Percentiles rank a stretch among this genome's conserved stretches.
These are phyloP conservation scores for Ursus arctos DNA, from an alignment of 2,113 vertebrate species.

Conservation along the genomic window DNA sequence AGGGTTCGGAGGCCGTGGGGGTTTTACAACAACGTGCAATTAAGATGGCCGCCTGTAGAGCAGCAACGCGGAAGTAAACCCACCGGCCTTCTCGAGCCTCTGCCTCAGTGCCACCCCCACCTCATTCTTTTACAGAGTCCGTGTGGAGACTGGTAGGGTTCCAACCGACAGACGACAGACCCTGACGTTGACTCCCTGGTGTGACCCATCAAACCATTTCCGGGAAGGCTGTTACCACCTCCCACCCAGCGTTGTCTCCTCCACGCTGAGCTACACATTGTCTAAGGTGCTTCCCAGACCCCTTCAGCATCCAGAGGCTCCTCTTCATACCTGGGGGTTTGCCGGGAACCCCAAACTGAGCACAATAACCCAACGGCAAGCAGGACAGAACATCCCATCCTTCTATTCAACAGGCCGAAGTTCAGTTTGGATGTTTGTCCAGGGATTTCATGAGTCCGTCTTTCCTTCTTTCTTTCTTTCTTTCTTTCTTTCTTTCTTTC, in stretches of 20 bases:
- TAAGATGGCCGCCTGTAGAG: fast-evolving
- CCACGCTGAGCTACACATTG: too few species aligned
- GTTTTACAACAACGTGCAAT: fast-evolving
- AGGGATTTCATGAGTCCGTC: too few species aligned
- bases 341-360: background rate
- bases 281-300: background rate
- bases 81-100: background rate
- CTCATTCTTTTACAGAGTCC: background rate
- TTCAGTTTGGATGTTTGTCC: background rate
- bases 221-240: background rate
- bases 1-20: background rate
- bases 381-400: fast-evolving
- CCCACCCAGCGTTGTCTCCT: background rate
- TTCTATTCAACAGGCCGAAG: background rate
- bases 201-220: background rate
- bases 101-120: background rate
- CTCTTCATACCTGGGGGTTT: background rate
- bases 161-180: background rate
- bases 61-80: fast-evolving
- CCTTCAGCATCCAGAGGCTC: background rate
- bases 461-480: too few species aligned
- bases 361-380: background rate
- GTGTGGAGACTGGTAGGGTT: background rate
- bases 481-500: too few species aligned
- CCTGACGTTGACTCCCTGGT: background rate